Conservation (phyloP, 2,888 invertebrate genomes). For the Chymomyza procnemis region DNA sequence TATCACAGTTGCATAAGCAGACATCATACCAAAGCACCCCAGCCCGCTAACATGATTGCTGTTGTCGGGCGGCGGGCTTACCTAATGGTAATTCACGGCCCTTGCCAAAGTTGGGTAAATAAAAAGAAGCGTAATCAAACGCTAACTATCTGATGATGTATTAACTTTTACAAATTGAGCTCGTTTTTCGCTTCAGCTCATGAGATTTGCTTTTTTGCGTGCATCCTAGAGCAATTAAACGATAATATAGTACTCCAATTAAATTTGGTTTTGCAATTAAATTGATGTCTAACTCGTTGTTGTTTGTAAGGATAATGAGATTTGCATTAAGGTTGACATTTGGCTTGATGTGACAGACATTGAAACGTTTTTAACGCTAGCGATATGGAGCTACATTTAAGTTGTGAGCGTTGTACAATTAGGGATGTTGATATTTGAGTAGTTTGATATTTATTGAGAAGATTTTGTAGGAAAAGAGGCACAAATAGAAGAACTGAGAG, state of each 20-base stretch:
- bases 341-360: neutral
- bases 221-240: conserved; percentile 14
- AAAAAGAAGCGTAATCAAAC: conserved; percentile 46
- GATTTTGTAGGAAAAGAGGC: too few relatives aligned
- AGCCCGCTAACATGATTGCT: neutral
- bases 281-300: conserved; percentile 30
- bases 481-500: too few relatives aligned
- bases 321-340: conserved; percentile 3
- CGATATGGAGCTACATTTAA: neutral
- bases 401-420: neutral
- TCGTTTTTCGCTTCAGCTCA: conserved; percentile 43
- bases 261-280: conserved; percentile 55
- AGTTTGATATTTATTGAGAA: too few relatives aligned
- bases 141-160: conserved; percentile 1
- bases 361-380: neutral
- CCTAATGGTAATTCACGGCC: conserved; percentile 58
- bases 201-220: neutral
- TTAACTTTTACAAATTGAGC: conserved; percentile 14
- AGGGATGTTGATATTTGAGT: neutral
- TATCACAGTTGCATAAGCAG: neutral
- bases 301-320: conserved; percentile 11
- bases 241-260: conserved; percentile 44
- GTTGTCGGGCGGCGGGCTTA: conserved; percentile 20
- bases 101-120: conserved; percentile 12
- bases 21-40: neutral